Evolutionary conservation across 2,888 invertebrate genomes (phyloP).

Genomic region (Euspilapteryx auroguttella): DNA sequence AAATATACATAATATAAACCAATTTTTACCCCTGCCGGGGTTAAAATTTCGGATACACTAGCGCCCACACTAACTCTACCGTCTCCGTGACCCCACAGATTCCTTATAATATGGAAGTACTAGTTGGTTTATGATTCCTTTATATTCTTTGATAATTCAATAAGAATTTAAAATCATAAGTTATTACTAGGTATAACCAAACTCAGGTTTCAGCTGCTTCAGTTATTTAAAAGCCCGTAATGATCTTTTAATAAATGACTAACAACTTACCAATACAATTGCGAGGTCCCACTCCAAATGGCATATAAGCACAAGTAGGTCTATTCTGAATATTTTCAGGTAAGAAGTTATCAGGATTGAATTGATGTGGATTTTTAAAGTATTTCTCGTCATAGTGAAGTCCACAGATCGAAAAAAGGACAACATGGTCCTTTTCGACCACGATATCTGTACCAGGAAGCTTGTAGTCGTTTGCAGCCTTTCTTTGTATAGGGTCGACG

Average conservation of each 20-base stretch:
- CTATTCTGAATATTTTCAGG: constrained; percentile 9
- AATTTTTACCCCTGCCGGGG: too few relatives aligned
- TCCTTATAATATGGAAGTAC: too few relatives aligned
- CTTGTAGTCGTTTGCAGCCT: constrained; percentile 3
- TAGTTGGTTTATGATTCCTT: too few relatives aligned
- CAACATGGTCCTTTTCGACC: constrained; percentile 7
- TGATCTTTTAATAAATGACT: not conserved
- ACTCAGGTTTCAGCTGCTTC: too few relatives aligned
- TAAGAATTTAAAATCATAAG: too few relatives aligned
- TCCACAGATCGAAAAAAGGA: constrained; percentile 6
- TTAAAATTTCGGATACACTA: too few relatives aligned
- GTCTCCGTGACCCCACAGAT: too few relatives aligned
- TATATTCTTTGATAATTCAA: too few relatives aligned
- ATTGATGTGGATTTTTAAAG: constrained; percentile 10
- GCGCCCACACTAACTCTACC: too few relatives aligned
- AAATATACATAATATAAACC: too few relatives aligned
- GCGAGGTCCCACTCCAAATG: constrained; percentile 10
- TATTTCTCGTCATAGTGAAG: constrained; percentile 10
- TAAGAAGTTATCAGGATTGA: constrained; percentile 12
- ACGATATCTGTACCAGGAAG: constrained; percentile 9
- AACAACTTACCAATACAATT: constrained; percentile 10
- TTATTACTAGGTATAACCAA: not conserved
- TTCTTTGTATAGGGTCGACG: constrained; percentile 7
- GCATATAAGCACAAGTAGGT: constrained; percentile 9
- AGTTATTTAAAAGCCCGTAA: not conserved